Percentiles rank a stretch among this genome's conserved stretches.
Conservation (phyloP, 2,113 vertebrate species). For the Psephotus haematonotus region DNA sequence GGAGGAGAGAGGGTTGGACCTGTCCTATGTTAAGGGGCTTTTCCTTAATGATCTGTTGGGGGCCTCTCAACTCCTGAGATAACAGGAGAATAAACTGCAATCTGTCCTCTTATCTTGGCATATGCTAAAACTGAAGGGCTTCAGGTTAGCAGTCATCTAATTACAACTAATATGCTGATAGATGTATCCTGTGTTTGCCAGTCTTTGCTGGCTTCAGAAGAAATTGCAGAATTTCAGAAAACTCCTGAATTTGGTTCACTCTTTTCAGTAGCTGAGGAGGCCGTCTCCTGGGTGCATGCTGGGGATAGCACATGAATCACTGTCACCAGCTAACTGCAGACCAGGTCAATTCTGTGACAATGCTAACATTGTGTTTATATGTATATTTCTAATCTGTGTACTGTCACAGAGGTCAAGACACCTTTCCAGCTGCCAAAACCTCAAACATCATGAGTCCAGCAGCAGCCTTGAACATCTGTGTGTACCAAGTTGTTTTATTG, state of each 20-base stretch:
- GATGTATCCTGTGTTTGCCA: background rate
- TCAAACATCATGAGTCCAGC: background rate
- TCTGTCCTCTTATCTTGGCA: constrained; percentile 28
- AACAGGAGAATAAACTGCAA: background rate
- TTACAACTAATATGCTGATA: background rate
- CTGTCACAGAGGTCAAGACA: background rate
- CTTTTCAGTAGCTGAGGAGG: background rate
- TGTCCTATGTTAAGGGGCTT: constrained; percentile 3
- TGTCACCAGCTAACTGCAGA: background rate
- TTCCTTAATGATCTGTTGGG: constrained; percentile 22
- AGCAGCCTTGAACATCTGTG: background rate
- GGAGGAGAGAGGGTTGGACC: background rate
- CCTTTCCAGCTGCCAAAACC: constrained; percentile 8
- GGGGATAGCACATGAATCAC: background rate
- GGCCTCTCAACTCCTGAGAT: background rate
- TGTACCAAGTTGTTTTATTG: constrained; percentile 36
- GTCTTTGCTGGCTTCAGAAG: background rate
- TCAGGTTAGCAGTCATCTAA: background rate
- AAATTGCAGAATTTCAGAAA: background rate
- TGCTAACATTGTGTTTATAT: background rate
- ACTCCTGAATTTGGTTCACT: background rate
- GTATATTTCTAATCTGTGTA: background rate
- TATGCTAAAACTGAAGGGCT: background rate
- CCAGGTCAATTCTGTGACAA: background rate
- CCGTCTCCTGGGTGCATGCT: background rate